phyloP scores from a whole-genome alignment of 2,797 vertebrate species.

The Sebastes miniatus region DNA sequence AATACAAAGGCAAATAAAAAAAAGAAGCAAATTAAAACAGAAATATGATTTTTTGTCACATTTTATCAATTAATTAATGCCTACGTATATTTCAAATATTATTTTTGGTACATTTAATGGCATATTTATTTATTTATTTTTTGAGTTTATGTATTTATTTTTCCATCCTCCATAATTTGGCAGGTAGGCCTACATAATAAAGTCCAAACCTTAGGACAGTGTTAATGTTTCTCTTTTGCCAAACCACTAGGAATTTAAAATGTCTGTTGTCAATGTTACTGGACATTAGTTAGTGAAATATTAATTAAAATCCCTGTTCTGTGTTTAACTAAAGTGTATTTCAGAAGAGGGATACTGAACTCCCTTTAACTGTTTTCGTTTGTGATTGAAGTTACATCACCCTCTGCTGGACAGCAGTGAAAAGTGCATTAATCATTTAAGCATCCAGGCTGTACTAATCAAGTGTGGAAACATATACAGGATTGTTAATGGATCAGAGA shows the following conservation, averaged over 20 bases:
- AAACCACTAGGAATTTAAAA: neutral
- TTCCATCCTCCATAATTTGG: too few species aligned
- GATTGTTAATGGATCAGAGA: neutral
- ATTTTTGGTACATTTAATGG: too few species aligned
- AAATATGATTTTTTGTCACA: too few species aligned
- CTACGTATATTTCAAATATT: too few species aligned
- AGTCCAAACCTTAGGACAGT: neutral
- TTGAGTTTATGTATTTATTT: too few species aligned
- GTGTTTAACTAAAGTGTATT: neutral
- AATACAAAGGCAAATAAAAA: too few species aligned
- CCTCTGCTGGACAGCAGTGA: constrained; percentile 35
- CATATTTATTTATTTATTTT: too few species aligned
- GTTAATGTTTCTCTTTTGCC: neutral
- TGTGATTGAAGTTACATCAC: neutral
- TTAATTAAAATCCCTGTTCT: neutral
- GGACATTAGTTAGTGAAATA: neutral
- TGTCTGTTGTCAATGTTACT: neutral
- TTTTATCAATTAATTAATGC: too few species aligned
- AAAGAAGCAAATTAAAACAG: too few species aligned
- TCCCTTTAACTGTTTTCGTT: neutral
- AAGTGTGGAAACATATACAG: neutral
- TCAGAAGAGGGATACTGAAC: neutral
- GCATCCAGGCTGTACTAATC: neutral
- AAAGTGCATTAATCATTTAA: neutral
- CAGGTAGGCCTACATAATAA: neutral